phyloP scores from a whole-genome alignment of 2,113 vertebrate genomes.

The Dromas ardeola region DNA sequence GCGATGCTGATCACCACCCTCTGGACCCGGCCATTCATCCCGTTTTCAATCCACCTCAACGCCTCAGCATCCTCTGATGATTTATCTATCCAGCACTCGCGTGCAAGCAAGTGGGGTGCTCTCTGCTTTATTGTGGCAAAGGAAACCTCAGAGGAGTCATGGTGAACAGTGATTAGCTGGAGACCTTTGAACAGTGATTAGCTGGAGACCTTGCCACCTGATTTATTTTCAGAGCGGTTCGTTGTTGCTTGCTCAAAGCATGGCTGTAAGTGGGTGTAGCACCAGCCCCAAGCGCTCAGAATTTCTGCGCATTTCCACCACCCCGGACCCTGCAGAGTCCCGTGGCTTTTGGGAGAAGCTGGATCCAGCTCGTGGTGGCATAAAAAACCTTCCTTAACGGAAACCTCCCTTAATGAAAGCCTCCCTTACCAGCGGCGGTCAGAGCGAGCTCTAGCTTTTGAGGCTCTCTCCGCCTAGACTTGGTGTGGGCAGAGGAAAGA shows the following conservation, averaged over 20 bases:
- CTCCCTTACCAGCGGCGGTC: neutral
- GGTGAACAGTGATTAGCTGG: neutral
- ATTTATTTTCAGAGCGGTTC: neutral
- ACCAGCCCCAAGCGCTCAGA: fast-evolving
- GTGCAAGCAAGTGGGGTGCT: neutral
- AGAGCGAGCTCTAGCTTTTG: neutral
- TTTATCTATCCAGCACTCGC: neutral
- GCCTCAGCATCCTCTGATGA: neutral
- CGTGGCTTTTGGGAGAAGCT: neutral
- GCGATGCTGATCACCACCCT: neutral
- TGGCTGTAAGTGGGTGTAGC: neutral
- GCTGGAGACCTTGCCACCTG: neutral
- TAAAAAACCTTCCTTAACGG: neutral
- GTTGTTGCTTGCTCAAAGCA: neutral
- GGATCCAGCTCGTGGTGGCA: neutral
- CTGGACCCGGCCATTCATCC: neutral
- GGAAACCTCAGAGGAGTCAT: neutral
- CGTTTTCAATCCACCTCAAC: neutral
- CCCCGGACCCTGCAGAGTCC: neutral
- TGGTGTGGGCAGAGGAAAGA: neutral
- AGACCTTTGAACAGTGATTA: neutral
- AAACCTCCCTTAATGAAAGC: neutral
- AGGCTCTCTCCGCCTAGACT: fast-evolving
- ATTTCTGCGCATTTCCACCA: neutral
- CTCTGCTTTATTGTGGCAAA: constrained; percentile 31